Evolutionary conservation across 2,888 invertebrate species (phyloP), one percentile per base, ranked within the genome.

Genomic region (Heliconius aoede): DNA sequence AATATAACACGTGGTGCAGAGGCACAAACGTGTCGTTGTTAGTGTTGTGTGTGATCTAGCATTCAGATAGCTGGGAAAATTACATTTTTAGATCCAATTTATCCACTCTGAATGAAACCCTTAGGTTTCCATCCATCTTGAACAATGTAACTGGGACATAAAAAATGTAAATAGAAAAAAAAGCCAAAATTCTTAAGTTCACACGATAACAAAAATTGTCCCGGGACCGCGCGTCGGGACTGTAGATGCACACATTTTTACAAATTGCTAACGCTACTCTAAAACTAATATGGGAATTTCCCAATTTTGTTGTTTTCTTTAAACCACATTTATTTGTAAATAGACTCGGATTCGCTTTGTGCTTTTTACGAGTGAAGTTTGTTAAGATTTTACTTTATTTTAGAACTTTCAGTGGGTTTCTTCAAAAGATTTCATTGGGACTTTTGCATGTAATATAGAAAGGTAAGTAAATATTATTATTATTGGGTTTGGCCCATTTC

Each of bases 161-260:
- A 51, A 55, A 11, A 55, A 55, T n/a, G n/a, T 55, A 55, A 55
- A n/a, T 55, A 55, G 55, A 36, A 65, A 40, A 64, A n/a, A 65
- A 24, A 15, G 36, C 3, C 4, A 36, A 24, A 65, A 40, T 24
- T 36, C 1, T 36, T 60, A 18, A 61, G 60, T 40, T 73, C 74
- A 75, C 67, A 83, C 78, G 83, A 82, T 85, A 87, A 86, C 83
- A 85, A 87, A 90, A 89, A 91, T 89, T 90, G 90, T 85, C 85
- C 61, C 83, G 90, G 88, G 89, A 85, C 84, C 81, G 65, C 32
- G 76, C 72, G 78, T 67, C 73, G 30, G 74, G 74, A 76, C 73
- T 61, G 60, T 26, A 28, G 76, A 55, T 28, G 69, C 71, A 73
- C 67, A 62, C 74, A 65, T 71, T 72, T 74, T 46, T 30, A 65